These are phyloP conservation scores for Eclectus roratus DNA, from an alignment of 2,113 vertebrate species.

Conservation along the genomic window DNA sequence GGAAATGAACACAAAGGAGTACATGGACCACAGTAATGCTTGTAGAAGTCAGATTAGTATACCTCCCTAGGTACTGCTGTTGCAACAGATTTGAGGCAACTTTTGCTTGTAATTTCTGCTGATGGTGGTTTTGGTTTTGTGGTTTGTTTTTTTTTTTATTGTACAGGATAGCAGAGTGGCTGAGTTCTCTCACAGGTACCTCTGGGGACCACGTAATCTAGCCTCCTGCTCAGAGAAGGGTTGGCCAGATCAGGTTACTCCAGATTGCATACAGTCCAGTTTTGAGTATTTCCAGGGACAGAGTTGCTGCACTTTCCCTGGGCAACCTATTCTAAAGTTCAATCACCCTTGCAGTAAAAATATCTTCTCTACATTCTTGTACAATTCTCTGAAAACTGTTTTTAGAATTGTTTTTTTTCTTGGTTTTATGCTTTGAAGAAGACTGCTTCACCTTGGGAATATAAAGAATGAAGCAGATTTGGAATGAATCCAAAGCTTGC, in stretches of 20 bases:
- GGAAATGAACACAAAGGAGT: background rate
- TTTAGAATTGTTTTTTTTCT: background rate
- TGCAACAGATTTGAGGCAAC: background rate
- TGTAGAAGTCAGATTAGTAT: background rate
- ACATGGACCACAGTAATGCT: background rate
- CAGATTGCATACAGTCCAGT: background rate
- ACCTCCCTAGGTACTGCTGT: background rate
- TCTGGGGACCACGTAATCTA: background rate
- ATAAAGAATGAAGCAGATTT: background rate
- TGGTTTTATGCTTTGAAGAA: background rate
- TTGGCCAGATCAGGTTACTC: background rate
- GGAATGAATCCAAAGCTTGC: background rate
- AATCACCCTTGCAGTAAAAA: background rate
- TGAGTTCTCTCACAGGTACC: background rate
- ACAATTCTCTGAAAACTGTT: background rate
- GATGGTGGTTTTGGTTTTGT: no score
- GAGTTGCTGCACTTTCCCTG: background rate
- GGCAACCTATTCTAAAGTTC: background rate
- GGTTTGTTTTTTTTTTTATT: background rate
- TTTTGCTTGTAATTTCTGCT: background rate
- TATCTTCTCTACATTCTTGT: background rate
- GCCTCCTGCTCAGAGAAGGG: rapidly evolving
- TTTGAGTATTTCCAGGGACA: background rate
- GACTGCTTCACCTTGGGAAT: background rate
- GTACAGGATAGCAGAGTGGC: background rate